Conservation (phyloP, 37 sponge, comb jelly and placozoan genomes). For the Halichondria panicea region DNA sequence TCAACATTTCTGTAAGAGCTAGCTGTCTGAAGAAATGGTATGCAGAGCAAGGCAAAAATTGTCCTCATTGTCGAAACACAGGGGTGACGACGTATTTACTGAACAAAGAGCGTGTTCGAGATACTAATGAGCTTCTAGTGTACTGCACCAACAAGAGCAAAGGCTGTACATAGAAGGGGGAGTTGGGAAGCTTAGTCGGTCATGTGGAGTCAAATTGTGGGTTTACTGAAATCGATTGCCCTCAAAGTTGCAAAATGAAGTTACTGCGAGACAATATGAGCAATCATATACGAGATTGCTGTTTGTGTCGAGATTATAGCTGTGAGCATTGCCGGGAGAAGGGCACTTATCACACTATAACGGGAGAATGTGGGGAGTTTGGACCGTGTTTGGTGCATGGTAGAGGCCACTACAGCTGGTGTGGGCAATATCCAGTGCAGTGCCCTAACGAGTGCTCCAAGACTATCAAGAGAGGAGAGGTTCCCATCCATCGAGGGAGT, state of each 20-base stretch:
- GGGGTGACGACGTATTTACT: background rate
- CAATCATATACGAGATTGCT: background rate
- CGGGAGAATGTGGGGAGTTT: background rate
- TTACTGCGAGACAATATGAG: background rate
- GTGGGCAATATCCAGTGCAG: slow-evolving; percentile 2
- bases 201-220: slow-evolving; percentile 12
- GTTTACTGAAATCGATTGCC: background rate
- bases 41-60: background rate
- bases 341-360: slow-evolving; percentile 5
- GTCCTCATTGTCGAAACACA: slow-evolving; percentile 16
- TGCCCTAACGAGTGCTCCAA: slow-evolving; percentile 16
- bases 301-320: background rate
- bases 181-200: background rate
- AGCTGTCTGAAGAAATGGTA: background rate
- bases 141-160: background rate
- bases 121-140: slow-evolving; percentile 11
- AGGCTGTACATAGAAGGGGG: slow-evolving; percentile 19
- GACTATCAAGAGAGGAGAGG: slow-evolving; percentile 1
- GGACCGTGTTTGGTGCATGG: background rate
- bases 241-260: background rate
- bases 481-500: background rate
- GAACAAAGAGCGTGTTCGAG: slow-evolving; percentile 8
- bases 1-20: slow-evolving; percentile 21
- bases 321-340: slow-evolving; percentile 16
- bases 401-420: background rate